A percentile compares a stretch with the other conserved stretches of the same genome.
phyloP scores from a whole-genome alignment of 2,113 vertebrate species.

The Rhinogobius similis region DNA sequence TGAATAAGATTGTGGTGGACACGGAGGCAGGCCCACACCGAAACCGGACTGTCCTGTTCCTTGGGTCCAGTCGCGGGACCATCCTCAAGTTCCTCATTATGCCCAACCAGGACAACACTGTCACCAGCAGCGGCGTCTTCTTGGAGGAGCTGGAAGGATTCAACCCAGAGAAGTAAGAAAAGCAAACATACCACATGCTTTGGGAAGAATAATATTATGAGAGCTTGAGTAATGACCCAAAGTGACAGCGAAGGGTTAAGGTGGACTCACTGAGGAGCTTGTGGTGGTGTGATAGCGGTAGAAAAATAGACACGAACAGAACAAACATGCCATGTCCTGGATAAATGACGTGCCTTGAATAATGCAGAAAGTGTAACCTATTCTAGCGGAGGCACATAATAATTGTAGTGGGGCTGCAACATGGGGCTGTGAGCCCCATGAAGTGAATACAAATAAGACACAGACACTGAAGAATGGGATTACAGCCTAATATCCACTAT shows the following conservation, averaged over 20 bases:
- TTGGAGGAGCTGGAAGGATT: constrained; percentile 95
- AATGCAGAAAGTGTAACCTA: constrained; percentile 40
- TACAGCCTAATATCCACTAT: constrained; percentile 51
- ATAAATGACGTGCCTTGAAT: constrained; percentile 20
- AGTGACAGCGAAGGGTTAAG: constrained; percentile 28
- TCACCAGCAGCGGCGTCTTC: constrained; percentile 82
- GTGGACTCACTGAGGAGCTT: constrained; percentile 8
- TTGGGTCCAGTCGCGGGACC: constrained; percentile 89
- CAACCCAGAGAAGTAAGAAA: constrained; percentile 86
- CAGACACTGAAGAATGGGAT: constrained; percentile 37
- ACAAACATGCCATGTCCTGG: constrained; percentile 12
- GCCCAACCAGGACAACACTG: constrained; percentile 79
- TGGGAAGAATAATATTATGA: not conserved
- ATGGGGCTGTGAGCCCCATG: constrained; percentile 7
- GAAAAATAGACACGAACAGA: constrained; percentile 5
- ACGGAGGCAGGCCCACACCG: constrained; percentile 84
- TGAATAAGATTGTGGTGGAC: constrained; percentile 93
- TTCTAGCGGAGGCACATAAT: constrained; percentile 25
- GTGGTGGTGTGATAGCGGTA: constrained; percentile 10
- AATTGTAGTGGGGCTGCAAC: constrained; percentile 26
- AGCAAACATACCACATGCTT: not conserved
- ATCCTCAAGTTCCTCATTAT: constrained; percentile 92
- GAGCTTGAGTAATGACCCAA: constrained; percentile 4
- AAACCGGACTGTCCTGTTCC: constrained; percentile 91
- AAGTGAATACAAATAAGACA: constrained; percentile 33